Evolutionary conservation across 2,113 vertebrate genomes (phyloP), one percentile per base, ranked within the genome.

Genomic region (Gallinago undulata): DNA sequence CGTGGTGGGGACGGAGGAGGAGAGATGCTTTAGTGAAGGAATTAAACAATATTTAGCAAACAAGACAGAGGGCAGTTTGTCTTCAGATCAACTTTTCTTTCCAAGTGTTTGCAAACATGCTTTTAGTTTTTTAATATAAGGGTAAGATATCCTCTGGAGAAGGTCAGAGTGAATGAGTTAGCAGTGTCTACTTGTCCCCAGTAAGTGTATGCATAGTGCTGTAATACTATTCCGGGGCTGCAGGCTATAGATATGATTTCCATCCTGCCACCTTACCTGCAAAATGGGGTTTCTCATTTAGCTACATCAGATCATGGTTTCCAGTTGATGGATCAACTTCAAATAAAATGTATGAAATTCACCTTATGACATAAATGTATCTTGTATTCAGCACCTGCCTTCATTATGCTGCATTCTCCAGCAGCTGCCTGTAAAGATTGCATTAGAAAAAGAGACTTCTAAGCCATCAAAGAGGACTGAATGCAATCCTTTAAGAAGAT

Each of bases 341-440:
- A 92, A 89, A 67, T 81, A 87, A 86, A 86, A 70, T 22, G 10
- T 74, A 59, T 48, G 82, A 88, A 91, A 94, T 88, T 81, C 63
- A 81, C 27, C 43, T 70, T 48, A 33, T 63, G 85, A 41, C 25
- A 59, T 69, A 67, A 86, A 76, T 24, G 23, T 60, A 23, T 93
- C 41, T 74, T 84, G 72, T 14, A 74, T 77, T 80, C 90, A 86
- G 51, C 47, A 84, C 47, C 21, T 68, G 56, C 60, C 53, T 89
- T 93, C 30, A 55, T 84, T 74, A 77, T 22, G 19, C 24, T 56
- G 68, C 51, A 68, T 96, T 74, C 43, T 77, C 51, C 68, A 77
- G 47, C 60, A 93, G 83, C 68, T 89, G 82, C 43, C 72, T 77
- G 39, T 89, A 76, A 91, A 93, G 94, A 82, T 88, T 80, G 47